Evolutionary conservation across 2,888 invertebrate genomes (phyloP).

Genomic region (Cetonia aurata): DNA sequence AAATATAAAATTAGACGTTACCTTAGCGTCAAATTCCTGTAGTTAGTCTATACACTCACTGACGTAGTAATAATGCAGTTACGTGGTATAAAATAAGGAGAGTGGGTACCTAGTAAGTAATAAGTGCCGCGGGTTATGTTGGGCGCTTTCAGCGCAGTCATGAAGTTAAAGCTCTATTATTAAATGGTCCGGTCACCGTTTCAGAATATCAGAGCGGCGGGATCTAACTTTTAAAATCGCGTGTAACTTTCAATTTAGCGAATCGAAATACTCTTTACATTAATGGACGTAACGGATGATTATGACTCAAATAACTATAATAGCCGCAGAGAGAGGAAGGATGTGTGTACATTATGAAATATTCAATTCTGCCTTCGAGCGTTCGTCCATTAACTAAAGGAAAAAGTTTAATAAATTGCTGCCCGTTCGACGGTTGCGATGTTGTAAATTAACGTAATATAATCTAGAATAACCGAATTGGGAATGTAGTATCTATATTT

Average conservation of each 20-base stretch:
- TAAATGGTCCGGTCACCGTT: slow-evolving; percentile 22
- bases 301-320: slow-evolving; percentile 21
- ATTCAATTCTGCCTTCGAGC: slow-evolving; percentile 13
- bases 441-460: too few relatives aligned
- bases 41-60: neutral
- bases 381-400: slow-evolving; percentile 16
- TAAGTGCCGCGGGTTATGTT: slow-evolving; percentile 15
- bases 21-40: slow-evolving; percentile 9
- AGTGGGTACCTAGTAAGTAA: slow-evolving; percentile 9
- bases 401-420: neutral
- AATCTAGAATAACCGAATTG: too few relatives aligned
- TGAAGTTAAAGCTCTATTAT: slow-evolving; percentile 28
- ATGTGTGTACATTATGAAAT: slow-evolving; percentile 22
- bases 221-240: slow-evolving; percentile 21
- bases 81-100: slow-evolving; percentile 21
- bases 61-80: slow-evolving; percentile 25
- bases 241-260: slow-evolving; percentile 32
- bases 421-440: too few relatives aligned
- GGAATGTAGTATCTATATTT: too few relatives aligned
- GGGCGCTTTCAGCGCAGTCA: slow-evolving; percentile 6
- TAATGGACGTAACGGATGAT: slow-evolving; percentile 30
- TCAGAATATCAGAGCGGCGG: slow-evolving; percentile 10
- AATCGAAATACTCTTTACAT: slow-evolving; percentile 26
- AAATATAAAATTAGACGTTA: slow-evolving; percentile 26
- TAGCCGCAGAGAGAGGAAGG: neutral